A percentile compares a stretch with the other conserved stretches of the same genome.
Conservation (phyloP, 2,113 vertebrate genomes). For the Muntiacus reevesi region DNA sequence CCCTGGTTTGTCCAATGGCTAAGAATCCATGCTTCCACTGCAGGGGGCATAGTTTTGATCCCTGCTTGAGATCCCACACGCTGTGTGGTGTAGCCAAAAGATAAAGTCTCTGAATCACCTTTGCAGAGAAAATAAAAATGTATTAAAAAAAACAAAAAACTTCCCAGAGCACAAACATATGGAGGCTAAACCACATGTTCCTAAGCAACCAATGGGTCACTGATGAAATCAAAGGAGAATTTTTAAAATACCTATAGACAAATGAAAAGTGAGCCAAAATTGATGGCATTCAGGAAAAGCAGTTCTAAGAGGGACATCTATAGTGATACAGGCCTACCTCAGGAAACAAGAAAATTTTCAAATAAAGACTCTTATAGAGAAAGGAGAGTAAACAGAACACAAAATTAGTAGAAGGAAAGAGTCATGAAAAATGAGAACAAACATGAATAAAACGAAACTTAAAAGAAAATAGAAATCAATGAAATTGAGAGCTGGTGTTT, state of each 20-base stretch:
- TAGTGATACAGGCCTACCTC: background rate
- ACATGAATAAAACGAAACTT: background rate
- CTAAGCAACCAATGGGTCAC: background rate
- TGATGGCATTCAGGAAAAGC: background rate
- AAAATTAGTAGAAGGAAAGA: background rate
- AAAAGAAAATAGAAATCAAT: background rate
- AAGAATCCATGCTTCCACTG: background rate
- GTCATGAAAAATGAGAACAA: background rate
- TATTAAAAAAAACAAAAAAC: background rate
- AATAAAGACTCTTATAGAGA: background rate
- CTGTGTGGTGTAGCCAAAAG: background rate
- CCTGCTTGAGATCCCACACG: background rate
- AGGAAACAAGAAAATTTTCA: background rate
- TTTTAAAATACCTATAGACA: background rate
- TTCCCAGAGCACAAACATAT: background rate
- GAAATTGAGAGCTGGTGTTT: background rate
- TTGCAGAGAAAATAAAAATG: background rate
- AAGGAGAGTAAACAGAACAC: background rate
- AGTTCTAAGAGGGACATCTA: background rate
- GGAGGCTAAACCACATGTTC: background rate
- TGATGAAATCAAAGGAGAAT: background rate
- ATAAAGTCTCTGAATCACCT: background rate
- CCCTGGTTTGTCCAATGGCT: background rate
- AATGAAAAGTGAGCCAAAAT: background rate
- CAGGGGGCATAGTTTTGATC: background rate